phyloP scores from a whole-genome alignment of 2,113 vertebrate species.

The Sylvilagus bachmani region DNA sequence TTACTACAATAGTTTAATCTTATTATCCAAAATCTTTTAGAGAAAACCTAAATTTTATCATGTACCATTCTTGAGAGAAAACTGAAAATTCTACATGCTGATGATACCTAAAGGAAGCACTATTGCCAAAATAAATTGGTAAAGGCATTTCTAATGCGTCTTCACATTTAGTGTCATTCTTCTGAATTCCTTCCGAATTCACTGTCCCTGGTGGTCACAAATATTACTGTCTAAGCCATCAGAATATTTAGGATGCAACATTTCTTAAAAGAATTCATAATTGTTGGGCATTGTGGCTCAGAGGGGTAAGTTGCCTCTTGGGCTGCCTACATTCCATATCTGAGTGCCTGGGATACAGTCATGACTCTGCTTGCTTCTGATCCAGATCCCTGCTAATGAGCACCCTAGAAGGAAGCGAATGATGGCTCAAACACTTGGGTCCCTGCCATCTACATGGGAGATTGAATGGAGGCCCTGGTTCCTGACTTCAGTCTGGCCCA shows the following conservation, averaged over 20 bases:
- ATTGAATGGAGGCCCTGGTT: too few species aligned
- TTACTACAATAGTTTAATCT: not conserved
- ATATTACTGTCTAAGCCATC: not conserved
- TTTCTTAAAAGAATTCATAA: not conserved
- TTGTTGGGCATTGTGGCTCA: too few species aligned
- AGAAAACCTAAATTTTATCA: not conserved
- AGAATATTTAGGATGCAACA: not conserved
- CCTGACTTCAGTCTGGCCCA: too few species aligned
- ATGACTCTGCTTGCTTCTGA: too few species aligned
- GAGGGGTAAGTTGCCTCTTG: too few species aligned
- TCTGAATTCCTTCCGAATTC: constrained; percentile 1
- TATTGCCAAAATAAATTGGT: constrained; percentile 11
- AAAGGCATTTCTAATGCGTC: not conserved
- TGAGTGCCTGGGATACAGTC: too few species aligned
- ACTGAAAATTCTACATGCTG: not conserved
- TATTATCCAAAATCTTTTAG: not conserved
- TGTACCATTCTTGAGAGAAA: not conserved
- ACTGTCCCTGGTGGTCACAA: not conserved
- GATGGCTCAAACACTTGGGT: too few species aligned
- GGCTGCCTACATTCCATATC: too few species aligned
- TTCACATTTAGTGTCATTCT: not conserved
- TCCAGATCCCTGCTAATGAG: too few species aligned
- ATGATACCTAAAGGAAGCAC: constrained; percentile 6
- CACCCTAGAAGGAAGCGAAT: too few species aligned
- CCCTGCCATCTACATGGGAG: too few species aligned